A percentile compares a stretch with the other conserved stretches of the same genome.
Conservation (phyloP, 2,113 vertebrate species). For the Dasyurus viverrinus region DNA sequence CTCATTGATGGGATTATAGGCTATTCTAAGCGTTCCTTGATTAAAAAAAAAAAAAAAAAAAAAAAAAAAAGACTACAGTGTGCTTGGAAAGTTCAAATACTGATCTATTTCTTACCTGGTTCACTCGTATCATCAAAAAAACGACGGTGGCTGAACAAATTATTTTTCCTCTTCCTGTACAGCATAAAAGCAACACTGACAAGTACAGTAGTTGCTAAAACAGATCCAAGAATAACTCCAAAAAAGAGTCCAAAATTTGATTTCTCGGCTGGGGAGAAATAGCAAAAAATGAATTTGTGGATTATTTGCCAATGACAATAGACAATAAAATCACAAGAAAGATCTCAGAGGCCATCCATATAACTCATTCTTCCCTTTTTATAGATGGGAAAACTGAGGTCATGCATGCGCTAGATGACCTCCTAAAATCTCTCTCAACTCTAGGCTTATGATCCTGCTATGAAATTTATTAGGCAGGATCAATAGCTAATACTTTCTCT, state of each 20-base stretch:
- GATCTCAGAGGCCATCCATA: not conserved
- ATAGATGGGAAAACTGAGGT: not conserved
- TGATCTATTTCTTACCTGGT: conserved; percentile 85
- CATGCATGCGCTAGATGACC: not conserved
- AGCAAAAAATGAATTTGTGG: not conserved
- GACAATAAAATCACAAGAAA: not conserved
- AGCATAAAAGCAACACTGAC: conserved; percentile 84
- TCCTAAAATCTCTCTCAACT: too few relatives aligned
- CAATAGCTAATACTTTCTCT: too few relatives aligned
- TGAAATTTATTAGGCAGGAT: too few relatives aligned
- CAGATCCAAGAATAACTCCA: conserved; percentile 83
- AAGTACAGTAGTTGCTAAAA: conserved; percentile 81
- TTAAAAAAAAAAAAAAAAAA: not conserved
- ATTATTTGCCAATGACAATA: not conserved
- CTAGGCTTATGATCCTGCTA: too few relatives aligned
- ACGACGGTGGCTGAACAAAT: conserved; percentile 88
- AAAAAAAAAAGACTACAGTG: not conserved
- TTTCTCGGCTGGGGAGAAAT: conserved; percentile 70
- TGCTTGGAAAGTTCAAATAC: not conserved
- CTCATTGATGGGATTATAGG: not conserved
- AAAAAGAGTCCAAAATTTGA: conserved; percentile 76
- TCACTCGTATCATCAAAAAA: conserved; percentile 90
- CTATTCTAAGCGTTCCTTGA: not conserved
- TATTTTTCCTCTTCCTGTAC: conserved; percentile 81
- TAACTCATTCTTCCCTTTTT: not conserved